phyloP scores from a whole-genome alignment of 2,888 invertebrate genomes.

The Gibbula magus region DNA sequence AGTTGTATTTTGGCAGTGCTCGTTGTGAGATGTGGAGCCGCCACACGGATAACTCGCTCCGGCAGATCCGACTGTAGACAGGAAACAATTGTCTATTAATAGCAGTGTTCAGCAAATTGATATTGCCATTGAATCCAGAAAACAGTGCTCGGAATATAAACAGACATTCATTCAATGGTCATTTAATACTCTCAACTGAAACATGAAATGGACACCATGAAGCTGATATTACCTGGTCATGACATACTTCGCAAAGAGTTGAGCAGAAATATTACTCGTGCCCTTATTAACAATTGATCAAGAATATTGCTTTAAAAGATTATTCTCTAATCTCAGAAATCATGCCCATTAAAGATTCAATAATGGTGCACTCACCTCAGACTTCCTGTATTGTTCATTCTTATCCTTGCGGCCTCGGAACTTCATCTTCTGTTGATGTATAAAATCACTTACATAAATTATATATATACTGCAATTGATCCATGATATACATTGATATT shows the following conservation, averaged over 20 bases:
- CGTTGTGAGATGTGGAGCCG: conserved; percentile 67
- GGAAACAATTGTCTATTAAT: neutral
- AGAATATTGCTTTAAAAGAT: no score
- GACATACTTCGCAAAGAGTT: neutral
- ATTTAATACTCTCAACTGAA: no score
- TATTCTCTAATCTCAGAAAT: neutral
- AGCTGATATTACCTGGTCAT: neutral
- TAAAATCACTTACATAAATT: neutral
- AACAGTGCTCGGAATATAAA: neutral
- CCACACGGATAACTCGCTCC: conserved; percentile 68
- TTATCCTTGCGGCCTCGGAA: conserved; percentile 67
- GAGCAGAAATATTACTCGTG: neutral
- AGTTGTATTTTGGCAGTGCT: conserved; percentile 73
- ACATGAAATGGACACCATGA: neutral
- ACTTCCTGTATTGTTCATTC: conserved; percentile 59
- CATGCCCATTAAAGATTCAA: no score
- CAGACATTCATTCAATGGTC: neutral
- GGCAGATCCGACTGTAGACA: conserved; percentile 57
- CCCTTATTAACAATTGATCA: no score
- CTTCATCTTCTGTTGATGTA: conserved; percentile 59
- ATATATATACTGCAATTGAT: no score
- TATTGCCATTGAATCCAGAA: neutral
- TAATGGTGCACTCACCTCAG: conserved; percentile 50
- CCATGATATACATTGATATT: neutral
- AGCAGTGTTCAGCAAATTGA: no score